These are phyloP conservation scores for Cryptus viduatorius DNA, from an alignment of 2,888 invertebrate genomes.

Conservation along the genomic window DNA sequence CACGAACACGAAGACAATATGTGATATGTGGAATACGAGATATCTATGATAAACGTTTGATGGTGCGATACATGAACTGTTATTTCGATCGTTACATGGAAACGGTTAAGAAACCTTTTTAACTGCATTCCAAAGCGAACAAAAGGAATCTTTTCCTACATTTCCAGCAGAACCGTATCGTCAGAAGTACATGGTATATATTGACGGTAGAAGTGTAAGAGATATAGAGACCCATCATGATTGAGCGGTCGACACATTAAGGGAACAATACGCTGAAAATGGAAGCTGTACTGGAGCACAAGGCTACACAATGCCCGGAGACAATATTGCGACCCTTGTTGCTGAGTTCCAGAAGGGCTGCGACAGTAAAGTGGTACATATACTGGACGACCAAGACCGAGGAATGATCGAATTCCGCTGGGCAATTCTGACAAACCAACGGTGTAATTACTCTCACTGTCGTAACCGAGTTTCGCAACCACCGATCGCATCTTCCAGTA, in stretches of 20 bases:
- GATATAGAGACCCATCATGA: background rate
- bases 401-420: conserved; percentile 44
- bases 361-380: background rate
- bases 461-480: conserved; percentile 41
- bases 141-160: background rate
- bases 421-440: conserved; percentile 26
- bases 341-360: conserved; percentile 2
- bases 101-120: background rate
- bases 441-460: conserved; percentile 37
- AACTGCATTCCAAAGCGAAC: background rate
- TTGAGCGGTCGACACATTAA: background rate
- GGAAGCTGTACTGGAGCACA: background rate
- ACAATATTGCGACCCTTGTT: background rate
- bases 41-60: background rate
- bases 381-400: background rate
- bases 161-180: background rate
- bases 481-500: conserved; percentile 32
- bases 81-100: background rate
- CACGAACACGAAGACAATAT: background rate
- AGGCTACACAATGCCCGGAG: background rate
- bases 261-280: background rate
- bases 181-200: background rate
- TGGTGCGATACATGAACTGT: background rate
- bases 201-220: background rate
- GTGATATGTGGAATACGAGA: background rate